Evolutionary conservation across 1,140 invertebrate genomes (phyloP), one percentile per base, ranked within the genome.

Genomic region (Sarcophaga bullata): DNA sequence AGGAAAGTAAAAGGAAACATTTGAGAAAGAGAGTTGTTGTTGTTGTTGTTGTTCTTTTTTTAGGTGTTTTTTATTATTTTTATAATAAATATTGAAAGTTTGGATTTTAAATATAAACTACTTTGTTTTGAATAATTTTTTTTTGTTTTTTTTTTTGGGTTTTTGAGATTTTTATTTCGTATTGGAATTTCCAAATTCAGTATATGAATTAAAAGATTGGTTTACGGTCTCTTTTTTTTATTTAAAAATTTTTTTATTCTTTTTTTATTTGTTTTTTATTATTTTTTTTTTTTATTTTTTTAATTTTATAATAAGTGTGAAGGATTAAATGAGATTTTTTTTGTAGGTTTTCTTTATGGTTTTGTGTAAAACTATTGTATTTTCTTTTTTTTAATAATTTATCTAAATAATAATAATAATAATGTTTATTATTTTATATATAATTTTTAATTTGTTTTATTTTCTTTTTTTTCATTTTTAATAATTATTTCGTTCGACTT

Each of bases 1-100:
- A 78, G 75, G 75, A 78, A 78, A 78, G 75, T 78, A 78, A 78
- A 78, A 78, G 75, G 75, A 78, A 78, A 78, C 75, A 50, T 78
- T 78, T 78, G 75, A 78, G 75, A 78, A 78, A 78, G 75, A 78
- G 75, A 78, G 48, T 78, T 78, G 25, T 78, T 46, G 9, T 52
- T 78, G 37, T 78, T 78, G 75, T 78, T 78, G 48, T n/a, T n/a
- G n/a, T n/a, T n/a, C 11, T 78, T 17, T 50, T 78, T 78, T 76
- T 76, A 19, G 8, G 6, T 73, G 6, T 73, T 8, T 76, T 76
- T 76, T 47, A 46, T 46, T 48, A 48, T 19, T 47, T 76, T 47
- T 15, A 46, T 76, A 48, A 50, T 48, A 47, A 50, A 48, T 76
- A 76, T n/a, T 76, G 37, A 76, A 48, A 48, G 4, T 6, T 48